Evolutionary conservation across 1,140 invertebrate genomes (phyloP).

Genomic region (Drosophila nannoptera): DNA sequence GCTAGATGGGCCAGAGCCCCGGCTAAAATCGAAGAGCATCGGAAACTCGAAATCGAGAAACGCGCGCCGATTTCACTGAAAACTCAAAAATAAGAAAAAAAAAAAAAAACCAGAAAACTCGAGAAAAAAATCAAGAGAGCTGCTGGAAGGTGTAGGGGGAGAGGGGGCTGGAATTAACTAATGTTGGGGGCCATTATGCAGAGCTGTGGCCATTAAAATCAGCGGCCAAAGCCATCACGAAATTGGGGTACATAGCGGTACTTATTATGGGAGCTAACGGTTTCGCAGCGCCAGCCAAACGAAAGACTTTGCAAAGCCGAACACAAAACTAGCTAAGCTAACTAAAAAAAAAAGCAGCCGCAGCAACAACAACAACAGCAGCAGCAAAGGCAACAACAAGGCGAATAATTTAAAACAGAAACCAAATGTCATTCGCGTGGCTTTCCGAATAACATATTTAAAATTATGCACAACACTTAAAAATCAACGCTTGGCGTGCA

Average conservation of each 20-base stretch:
- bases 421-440: conserved; percentile 60
- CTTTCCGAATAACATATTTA: conserved; percentile 59
- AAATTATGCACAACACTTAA: conserved; percentile 78
- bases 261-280: conserved; percentile 76
- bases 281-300: conserved; percentile 49
- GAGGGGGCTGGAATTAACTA: neutral
- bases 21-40: conserved; percentile 50
- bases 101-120: neutral
- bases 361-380: conserved; percentile 20
- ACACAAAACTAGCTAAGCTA: conserved; percentile 14
- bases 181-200: conserved; percentile 53
- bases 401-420: conserved; percentile 68
- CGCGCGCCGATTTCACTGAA: conserved; percentile 62
- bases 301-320: conserved; percentile 48
- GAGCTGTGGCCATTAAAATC: conserved; percentile 60
- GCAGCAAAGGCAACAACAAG: conserved; percentile 53
- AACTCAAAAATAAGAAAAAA: conserved; percentile 12
- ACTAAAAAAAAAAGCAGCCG: neutral
- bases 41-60: conserved; percentile 65
- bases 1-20: conserved; percentile 57
- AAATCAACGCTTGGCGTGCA: conserved; percentile 59
- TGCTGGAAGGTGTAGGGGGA: no score
- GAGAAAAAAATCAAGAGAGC: neutral
- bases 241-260: conserved; percentile 77
- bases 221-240: conserved; percentile 43